Conservation (phyloP, 1,140 invertebrate genomes). For the Listronotus bonariensis region DNA sequence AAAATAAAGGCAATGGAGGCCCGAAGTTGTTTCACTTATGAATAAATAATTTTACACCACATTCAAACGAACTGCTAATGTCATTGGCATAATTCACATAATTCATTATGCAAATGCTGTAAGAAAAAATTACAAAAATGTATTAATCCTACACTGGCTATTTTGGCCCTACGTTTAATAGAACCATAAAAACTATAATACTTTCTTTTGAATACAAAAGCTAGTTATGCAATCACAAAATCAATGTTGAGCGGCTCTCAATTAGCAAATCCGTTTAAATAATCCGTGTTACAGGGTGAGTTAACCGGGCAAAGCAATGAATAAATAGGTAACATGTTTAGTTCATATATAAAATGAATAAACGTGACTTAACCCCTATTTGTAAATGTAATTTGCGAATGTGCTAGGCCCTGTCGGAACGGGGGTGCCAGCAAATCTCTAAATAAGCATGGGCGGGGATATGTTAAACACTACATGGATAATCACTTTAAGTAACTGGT, state of each 20-base stretch:
- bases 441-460: slow-evolving; percentile 27
- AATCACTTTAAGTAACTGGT: slow-evolving; percentile 32
- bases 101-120: too few species aligned
- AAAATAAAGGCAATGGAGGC: too few species aligned
- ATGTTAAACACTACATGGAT: slow-evolving; percentile 23
- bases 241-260: slow-evolving; percentile 10
- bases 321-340: slow-evolving; percentile 48
- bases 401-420: slow-evolving; percentile 26
- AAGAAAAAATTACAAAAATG: too few species aligned
- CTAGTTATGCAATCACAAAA: too few species aligned
- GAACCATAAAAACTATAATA: too few species aligned
- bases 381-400: slow-evolving; percentile 49
- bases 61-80: too few species aligned
- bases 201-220: too few species aligned
- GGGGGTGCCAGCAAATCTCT: slow-evolving; percentile 31
- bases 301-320: slow-evolving; percentile 37
- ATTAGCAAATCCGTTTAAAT: slow-evolving; percentile 41
- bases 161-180: too few species aligned
- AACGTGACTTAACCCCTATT: slow-evolving; percentile 46
- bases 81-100: too few species aligned
- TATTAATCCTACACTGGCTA: too few species aligned
- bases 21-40: too few species aligned
- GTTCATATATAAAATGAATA: slow-evolving; percentile 47
- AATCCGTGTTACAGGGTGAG: slow-evolving; percentile 8
- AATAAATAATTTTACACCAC: too few species aligned